Evolutionary conservation across 1,140 invertebrate genomes (phyloP).

Genomic region (Drosophila micromelanica): DNA sequence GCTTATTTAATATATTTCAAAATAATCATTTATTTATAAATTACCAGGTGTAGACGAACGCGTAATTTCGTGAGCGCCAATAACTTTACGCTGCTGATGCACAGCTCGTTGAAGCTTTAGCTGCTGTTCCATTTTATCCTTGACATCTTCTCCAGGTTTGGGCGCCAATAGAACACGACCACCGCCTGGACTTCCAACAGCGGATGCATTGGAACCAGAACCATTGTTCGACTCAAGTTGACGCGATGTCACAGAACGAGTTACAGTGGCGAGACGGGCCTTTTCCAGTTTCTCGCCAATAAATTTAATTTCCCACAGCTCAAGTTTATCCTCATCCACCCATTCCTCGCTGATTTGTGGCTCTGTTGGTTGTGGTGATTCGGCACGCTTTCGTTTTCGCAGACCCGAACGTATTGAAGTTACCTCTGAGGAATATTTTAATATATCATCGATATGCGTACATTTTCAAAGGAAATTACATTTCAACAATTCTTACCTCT

Average conservation of each 20-base stretch:
- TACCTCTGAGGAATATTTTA: slow-evolving; percentile 88
- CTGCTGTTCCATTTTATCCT: slow-evolving; percentile 96
- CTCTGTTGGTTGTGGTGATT: slow-evolving; percentile 95
- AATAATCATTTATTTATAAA: neutral
- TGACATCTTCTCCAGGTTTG: slow-evolving; percentile 88
- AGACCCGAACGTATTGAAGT: slow-evolving; percentile 96
- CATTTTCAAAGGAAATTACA: neutral
- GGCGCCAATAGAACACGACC: slow-evolving; percentile 70
- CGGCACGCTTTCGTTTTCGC: slow-evolving; percentile 94
- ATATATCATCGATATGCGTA: neutral
- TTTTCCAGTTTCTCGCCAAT: slow-evolving; percentile 94
- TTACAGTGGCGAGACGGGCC: slow-evolving; percentile 89
- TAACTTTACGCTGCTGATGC: slow-evolving; percentile 90
- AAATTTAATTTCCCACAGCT: slow-evolving; percentile 98
- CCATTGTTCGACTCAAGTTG: slow-evolving; percentile 62
- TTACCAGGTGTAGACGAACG: slow-evolving; percentile 63
- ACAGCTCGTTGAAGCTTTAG: slow-evolving; percentile 93
- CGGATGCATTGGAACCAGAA: slow-evolving; percentile 8
- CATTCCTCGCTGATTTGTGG: slow-evolving; percentile 97
- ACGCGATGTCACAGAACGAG: slow-evolving; percentile 86
- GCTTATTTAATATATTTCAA: neutral
- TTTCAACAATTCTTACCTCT: slow-evolving; percentile 86
- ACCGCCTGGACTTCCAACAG: slow-evolving; percentile 34
- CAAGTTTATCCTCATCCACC: slow-evolving; percentile 97
- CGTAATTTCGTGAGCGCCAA: slow-evolving; percentile 35